A percentile compares a stretch with the other conserved stretches of the same genome.
phyloP scores from a whole-genome alignment of 2,888 invertebrate genomes.

The Pegoplata infirma region DNA sequence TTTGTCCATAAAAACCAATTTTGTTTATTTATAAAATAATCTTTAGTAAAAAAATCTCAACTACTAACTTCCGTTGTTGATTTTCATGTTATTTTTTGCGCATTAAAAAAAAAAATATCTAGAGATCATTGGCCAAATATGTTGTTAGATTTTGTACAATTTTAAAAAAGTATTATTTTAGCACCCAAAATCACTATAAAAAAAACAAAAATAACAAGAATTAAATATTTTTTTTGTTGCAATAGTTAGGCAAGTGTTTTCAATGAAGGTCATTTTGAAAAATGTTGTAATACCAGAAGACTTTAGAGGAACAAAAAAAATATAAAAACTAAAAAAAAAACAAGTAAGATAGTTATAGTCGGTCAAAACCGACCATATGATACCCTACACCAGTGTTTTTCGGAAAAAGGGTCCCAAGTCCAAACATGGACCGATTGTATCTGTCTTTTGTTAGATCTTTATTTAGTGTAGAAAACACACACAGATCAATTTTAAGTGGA shows the following conservation, averaged over 20 bases:
- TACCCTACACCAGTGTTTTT: too few relatives aligned
- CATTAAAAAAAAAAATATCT: not conserved
- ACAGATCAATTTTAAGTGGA: too few relatives aligned
- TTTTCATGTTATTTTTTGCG: slow-evolving; percentile 13
- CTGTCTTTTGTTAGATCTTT: too few relatives aligned
- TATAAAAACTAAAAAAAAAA: not conserved
- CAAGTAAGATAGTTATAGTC: too few relatives aligned
- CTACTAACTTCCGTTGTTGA: slow-evolving; percentile 51
- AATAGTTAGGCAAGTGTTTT: slow-evolving; percentile 44
- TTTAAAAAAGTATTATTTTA: slow-evolving; percentile 3
- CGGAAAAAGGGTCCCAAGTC: too few relatives aligned
- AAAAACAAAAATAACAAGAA: not conserved
- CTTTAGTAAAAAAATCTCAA: slow-evolving; percentile 32
- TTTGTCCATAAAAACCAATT: too few relatives aligned
- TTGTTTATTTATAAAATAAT: slow-evolving; percentile 7
- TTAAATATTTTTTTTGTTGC: slow-evolving; percentile 20
- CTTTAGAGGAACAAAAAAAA: slow-evolving; percentile 9
- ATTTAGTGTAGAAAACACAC: too few relatives aligned
- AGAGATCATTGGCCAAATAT: slow-evolving; percentile 30
- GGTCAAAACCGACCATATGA: too few relatives aligned
- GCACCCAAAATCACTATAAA: slow-evolving; percentile 38
- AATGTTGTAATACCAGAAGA: slow-evolving; percentile 51
- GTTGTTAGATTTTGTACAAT: slow-evolving; percentile 2
- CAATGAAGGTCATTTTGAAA: slow-evolving; percentile 54
- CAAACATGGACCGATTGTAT: too few relatives aligned